Evolutionary conservation across 2,888 invertebrate genomes (phyloP).

Genomic region (Junonia oenone): DNA sequence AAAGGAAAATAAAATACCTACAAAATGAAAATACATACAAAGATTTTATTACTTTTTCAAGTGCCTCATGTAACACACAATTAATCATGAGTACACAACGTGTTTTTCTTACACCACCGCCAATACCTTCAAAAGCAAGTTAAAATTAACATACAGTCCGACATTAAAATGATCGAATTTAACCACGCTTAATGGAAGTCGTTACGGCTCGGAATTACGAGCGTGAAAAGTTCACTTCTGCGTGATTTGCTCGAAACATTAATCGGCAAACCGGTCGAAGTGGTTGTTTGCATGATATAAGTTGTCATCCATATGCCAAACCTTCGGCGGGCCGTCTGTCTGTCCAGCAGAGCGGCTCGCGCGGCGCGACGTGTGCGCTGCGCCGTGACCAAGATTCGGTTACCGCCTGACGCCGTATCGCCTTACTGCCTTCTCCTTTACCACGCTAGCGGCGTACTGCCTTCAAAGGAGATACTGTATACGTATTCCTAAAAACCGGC

Average conservation of each 20-base stretch:
- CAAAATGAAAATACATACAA: too few relatives aligned
- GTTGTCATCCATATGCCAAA: conserved; percentile 32
- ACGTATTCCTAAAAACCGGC: conserved; percentile 18
- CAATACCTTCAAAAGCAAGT: background rate
- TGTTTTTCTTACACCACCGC: background rate
- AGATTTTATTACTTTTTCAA: too few relatives aligned
- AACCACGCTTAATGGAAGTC: conserved; percentile 10
- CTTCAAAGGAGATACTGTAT: conserved; percentile 27
- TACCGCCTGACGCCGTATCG: conserved; percentile 55
- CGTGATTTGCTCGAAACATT: conserved; percentile 28
- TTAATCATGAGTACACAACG: background rate
- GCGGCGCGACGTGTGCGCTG: conserved; percentile 51
- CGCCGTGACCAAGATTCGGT: conserved; percentile 49
- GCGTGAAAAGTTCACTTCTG: conserved; percentile 28
- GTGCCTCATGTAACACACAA: too few relatives aligned
- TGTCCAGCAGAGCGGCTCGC: conserved; percentile 55
- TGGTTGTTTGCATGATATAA: conserved; percentile 25
- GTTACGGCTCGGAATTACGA: conserved; percentile 10
- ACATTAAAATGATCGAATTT: conserved; percentile 13
- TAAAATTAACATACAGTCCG: conserved; percentile 1
- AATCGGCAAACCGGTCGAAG: conserved; percentile 27
- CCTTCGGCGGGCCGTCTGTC: conserved; percentile 48
- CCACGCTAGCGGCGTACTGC: conserved; percentile 21
- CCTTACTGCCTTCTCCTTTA: conserved; percentile 28
- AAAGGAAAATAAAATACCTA: too few relatives aligned